Evolutionary conservation across 2,113 vertebrate species (phyloP).

Genomic region (Nothobranchius kuhntae): DNA sequence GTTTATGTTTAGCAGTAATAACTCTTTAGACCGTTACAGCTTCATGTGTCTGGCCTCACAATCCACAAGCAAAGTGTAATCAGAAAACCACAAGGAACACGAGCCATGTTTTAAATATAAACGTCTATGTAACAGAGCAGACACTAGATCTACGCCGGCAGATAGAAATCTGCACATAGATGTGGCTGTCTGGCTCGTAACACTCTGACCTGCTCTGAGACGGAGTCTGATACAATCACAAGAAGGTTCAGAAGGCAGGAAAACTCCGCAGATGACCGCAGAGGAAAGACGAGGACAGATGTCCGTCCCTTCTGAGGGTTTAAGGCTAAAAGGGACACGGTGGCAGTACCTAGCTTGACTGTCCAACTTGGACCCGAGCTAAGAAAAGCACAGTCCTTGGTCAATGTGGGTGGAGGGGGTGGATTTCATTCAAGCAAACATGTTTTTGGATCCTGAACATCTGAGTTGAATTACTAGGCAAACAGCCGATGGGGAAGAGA

Average conservation of each 20-base stretch:
- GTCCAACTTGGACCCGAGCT: conserved; percentile 77
- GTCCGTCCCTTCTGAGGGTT: conserved; percentile 63
- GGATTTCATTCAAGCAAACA: conserved; percentile 83
- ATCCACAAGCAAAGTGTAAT: conserved; percentile 63
- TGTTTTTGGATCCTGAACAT: conserved; percentile 83
- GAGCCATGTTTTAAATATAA: conserved; percentile 74
- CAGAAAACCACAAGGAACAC: conserved; percentile 71
- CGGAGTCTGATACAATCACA: conserved; percentile 38
- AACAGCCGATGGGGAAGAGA: conserved; percentile 80
- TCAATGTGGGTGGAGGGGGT: conserved; percentile 75
- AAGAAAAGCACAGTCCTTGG: conserved; percentile 80
- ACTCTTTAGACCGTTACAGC: conserved; percentile 42
- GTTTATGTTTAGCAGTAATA: conserved; percentile 44
- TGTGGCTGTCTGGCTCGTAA: conserved; percentile 34
- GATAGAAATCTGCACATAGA: conserved; percentile 33
- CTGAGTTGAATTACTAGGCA: conserved; percentile 84
- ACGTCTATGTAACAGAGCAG: conserved; percentile 60
- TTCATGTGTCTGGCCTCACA: conserved; percentile 49
- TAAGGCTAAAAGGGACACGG: conserved; percentile 68
- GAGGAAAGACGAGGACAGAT: conserved; percentile 59
- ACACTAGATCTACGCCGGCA: conserved; percentile 47
- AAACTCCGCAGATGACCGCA: conserved; percentile 45
- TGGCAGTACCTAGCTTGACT: conserved; percentile 73
- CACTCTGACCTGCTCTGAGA: conserved; percentile 19
- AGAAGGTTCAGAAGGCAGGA: conserved; percentile 35